Evolutionary conservation across 2,888 invertebrate species (phyloP).

Genomic region (Iselma pallidipennis): DNA sequence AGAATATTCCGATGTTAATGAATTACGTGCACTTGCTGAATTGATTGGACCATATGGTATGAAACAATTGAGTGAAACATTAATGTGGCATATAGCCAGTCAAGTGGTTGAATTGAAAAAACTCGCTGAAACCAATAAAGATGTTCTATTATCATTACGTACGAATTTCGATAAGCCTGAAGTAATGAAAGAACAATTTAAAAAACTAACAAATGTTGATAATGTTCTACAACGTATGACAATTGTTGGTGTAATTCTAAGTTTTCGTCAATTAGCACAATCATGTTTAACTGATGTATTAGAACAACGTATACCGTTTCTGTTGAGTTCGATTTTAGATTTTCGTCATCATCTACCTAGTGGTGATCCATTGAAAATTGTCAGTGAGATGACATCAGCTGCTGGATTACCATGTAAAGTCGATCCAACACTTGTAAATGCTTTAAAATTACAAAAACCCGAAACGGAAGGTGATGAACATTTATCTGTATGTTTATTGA

Average conservation of each 20-base stretch:
- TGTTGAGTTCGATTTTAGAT: constrained; percentile 92
- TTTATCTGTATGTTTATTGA: constrained; percentile 88
- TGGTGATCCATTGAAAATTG: constrained; percentile 86
- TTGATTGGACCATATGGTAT: constrained; percentile 98
- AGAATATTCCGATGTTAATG: constrained; percentile 96
- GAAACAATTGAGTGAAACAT: constrained; percentile 92
- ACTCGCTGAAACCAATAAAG: constrained; percentile 89
- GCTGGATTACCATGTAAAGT: constrained; percentile 93
- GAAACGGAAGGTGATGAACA: constrained; percentile 89
- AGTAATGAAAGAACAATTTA: constrained; percentile 95
- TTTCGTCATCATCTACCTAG: constrained; percentile 91
- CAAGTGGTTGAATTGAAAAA: constrained; percentile 97
- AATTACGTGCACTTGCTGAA: constrained; percentile 91
- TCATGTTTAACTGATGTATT: constrained; percentile 92
- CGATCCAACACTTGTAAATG: constrained; percentile 91
- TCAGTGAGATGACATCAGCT: constrained; percentile 97
- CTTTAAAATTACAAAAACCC: constrained; percentile 85
- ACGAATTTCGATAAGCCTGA: constrained; percentile 99
- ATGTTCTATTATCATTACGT: constrained; percentile 84
- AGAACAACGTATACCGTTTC: constrained; percentile 92
- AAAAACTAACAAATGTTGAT: constrained; percentile 87
- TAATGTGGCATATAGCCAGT: constrained; percentile 98
- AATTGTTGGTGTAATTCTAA: constrained; percentile 95
- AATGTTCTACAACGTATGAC: constrained; percentile 96
- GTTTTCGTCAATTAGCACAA: constrained; percentile 92